phyloP scores from a whole-genome alignment of 2,797 vertebrate species.

The Fundulus diaphanus region DNA sequence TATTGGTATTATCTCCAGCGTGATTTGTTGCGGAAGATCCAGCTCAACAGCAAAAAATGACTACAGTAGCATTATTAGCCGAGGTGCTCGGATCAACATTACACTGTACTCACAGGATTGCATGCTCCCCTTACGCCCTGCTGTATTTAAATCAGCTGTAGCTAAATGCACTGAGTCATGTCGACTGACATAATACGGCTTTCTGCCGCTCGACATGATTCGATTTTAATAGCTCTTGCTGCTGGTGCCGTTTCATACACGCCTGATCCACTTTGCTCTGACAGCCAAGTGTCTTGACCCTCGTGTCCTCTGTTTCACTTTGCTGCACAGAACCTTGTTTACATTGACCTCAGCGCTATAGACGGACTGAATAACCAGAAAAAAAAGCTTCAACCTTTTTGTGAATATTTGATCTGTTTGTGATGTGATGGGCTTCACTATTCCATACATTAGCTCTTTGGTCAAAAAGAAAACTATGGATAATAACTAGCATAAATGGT shows the following conservation, averaged over 20 bases:
- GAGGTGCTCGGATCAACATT: neutral
- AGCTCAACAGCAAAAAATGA: too few relatives aligned
- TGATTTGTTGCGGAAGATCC: too few relatives aligned
- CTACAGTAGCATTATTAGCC: too few relatives aligned
- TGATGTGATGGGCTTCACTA: too few relatives aligned
- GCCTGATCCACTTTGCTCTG: neutral
- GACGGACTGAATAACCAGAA: neutral
- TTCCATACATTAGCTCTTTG: neutral
- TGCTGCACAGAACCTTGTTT: conserved; percentile 6
- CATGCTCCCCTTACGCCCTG: neutral
- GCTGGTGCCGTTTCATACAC: neutral
- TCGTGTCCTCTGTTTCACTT: neutral
- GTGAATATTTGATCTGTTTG: neutral
- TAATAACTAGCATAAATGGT: neutral
- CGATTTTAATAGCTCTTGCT: neutral
- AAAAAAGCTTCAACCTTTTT: neutral
- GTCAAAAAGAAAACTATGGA: neutral
- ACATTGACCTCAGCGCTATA: neutral
- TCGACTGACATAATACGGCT: neutral
- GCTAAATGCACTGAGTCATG: conserved; percentile 28
- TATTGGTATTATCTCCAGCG: too few relatives aligned
- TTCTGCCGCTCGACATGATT: conserved; percentile 25
- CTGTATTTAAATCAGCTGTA: neutral
- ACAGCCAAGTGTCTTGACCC: conserved; percentile 3
- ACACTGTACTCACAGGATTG: neutral